Evolutionary conservation across 2,797 vertebrate genomes (phyloP).

Genomic region (Aldrovandia affinis): DNA sequence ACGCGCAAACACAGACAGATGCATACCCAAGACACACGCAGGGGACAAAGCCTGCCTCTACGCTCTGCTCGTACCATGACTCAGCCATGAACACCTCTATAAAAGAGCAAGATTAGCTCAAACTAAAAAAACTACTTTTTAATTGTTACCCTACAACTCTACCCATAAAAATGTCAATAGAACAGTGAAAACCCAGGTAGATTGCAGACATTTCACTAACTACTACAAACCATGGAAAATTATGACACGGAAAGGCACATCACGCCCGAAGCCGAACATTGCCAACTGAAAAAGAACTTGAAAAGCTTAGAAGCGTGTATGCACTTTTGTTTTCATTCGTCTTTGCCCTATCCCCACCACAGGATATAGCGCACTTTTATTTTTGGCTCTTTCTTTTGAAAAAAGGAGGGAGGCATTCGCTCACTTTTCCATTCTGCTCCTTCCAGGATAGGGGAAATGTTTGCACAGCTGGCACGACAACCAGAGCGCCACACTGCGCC

Average conservation of each 20-base stretch:
- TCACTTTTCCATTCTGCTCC: conserved; percentile 60
- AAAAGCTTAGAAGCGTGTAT: not conserved
- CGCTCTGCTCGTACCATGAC: not conserved
- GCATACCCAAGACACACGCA: conserved; percentile 17
- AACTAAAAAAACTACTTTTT: not conserved
- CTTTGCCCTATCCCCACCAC: not conserved
- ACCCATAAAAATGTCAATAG: not conserved
- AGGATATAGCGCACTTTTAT: conserved; percentile 53
- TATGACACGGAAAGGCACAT: not conserved
- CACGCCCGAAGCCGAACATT: no score
- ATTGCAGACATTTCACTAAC: not conserved
- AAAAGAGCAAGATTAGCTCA: not conserved
- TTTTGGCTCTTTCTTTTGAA: conserved; percentile 52
- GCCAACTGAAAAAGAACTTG: no score
- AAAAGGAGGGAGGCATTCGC: conserved; percentile 55
- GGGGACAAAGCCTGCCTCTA: not conserved
- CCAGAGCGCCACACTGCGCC: conserved; percentile 27
- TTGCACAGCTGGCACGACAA: conserved; percentile 70
- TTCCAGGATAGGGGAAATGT: conserved; percentile 58
- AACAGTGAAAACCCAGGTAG: not conserved
- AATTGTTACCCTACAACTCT: not conserved
- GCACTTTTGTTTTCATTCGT: no score
- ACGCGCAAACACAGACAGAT: conserved; percentile 32
- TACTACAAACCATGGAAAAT: not conserved
- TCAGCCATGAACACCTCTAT: not conserved